These are phyloP conservation scores for Alosa alosa DNA, from an alignment of 2,113 vertebrate genomes.

Conservation along the genomic window DNA sequence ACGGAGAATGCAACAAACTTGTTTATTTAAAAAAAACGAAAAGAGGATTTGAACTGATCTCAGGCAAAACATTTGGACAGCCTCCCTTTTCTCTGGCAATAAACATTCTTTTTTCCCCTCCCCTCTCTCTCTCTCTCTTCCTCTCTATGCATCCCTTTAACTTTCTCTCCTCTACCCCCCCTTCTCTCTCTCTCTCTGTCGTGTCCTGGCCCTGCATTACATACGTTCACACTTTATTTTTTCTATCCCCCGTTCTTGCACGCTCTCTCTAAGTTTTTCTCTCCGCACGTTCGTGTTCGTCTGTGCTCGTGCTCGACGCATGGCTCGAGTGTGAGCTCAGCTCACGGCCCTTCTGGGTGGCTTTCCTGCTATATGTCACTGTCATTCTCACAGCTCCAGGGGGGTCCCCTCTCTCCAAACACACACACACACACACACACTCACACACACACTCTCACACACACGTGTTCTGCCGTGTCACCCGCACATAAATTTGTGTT, in stretches of 20 bases:
- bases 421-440: slow-evolving; percentile 49
- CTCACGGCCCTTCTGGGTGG: slow-evolving; percentile 48
- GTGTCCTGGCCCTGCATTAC: background rate
- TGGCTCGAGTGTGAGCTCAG: slow-evolving; percentile 51
- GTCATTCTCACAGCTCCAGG: slow-evolving; percentile 43
- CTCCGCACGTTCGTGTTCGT: slow-evolving; percentile 1
- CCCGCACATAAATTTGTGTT: slow-evolving; percentile 32
- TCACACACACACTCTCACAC: slow-evolving; percentile 46
- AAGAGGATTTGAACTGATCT: background rate
- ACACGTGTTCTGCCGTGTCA: slow-evolving; percentile 31
- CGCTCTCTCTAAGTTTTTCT: background rate
- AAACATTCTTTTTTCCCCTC: background rate
- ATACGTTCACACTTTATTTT: background rate
- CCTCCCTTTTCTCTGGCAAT: slow-evolving; percentile 22
- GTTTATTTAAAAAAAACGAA: background rate
- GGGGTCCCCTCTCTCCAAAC: slow-evolving; percentile 40
- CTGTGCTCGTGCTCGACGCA: slow-evolving; percentile 34
- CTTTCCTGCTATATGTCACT: slow-evolving; percentile 52
- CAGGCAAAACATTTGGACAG: slow-evolving; percentile 10
- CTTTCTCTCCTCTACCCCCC: background rate
- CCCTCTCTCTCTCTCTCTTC: background rate
- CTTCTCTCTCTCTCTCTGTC: background rate
- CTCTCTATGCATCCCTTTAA: background rate
- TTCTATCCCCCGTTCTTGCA: background rate
- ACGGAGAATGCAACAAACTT: background rate